Conservation (phyloP, 2,113 vertebrate species). For the Pterocles orientalis region DNA sequence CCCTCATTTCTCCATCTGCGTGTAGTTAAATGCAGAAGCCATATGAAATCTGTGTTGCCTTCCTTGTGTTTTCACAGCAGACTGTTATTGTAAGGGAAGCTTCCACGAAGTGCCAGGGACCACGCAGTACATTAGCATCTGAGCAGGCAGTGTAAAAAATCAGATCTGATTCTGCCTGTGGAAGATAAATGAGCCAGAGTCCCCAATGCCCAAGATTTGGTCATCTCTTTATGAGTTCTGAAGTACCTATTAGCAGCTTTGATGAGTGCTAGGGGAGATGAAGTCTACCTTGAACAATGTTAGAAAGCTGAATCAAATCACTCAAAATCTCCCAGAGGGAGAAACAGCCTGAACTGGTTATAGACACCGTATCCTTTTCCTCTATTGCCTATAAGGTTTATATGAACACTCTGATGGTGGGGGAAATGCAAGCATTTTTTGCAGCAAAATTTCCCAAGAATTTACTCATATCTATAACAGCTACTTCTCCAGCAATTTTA, state of each 20-base stretch:
- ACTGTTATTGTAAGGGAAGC: conserved; percentile 34
- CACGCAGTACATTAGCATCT: conserved; percentile 57
- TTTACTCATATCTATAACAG: conserved; percentile 64
- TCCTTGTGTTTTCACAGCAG: conserved; percentile 26
- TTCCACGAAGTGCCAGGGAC: conserved; percentile 55
- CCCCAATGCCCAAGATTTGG: conserved; percentile 78
- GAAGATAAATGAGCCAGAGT: conserved; percentile 83
- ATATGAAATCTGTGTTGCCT: not conserved
- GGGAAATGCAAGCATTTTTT: conserved; percentile 20
- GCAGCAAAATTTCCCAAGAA: conserved; percentile 63
- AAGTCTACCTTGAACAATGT: conserved; percentile 82
- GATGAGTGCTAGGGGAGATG: conserved; percentile 84
- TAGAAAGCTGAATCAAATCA: conserved; percentile 83
- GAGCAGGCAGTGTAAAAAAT: conserved; percentile 76
- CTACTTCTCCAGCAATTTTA: conserved; percentile 59
- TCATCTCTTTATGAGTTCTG: conserved; percentile 84
- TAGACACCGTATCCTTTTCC: conserved; percentile 49
- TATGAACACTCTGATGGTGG: conserved; percentile 59
- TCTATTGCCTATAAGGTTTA: conserved; percentile 68
- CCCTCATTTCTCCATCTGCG: not conserved
- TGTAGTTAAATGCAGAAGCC: not conserved
- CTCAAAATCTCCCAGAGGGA: conserved; percentile 74
- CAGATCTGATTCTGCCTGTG: conserved; percentile 78
- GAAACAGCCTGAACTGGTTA: conserved; percentile 72
- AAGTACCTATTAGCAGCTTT: conserved; percentile 84